Evolutionary conservation across 2,888 invertebrate genomes (phyloP).

Genomic region (Mylabris sibirica): DNA sequence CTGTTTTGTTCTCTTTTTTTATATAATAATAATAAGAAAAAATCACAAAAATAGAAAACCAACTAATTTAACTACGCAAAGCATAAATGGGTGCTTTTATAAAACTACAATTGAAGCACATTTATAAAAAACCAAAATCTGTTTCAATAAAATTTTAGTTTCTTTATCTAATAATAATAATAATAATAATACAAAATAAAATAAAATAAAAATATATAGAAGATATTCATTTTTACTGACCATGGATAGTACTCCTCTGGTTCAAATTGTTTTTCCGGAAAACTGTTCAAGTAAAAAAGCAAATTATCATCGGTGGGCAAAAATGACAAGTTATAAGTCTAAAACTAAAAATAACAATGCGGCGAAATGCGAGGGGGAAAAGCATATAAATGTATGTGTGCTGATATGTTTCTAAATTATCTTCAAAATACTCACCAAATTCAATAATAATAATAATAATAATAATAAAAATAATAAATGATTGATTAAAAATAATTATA

Average conservation of each 20-base stretch:
- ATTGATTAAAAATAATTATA: background rate
- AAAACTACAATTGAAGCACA: conserved; percentile 31
- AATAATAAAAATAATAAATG: background rate
- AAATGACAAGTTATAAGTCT: background rate
- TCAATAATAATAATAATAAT: too few relatives aligned
- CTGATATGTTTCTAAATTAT: conserved; percentile 4
- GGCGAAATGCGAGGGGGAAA: conserved; percentile 8
- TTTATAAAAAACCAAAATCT: conserved; percentile 26
- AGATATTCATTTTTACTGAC: conserved; percentile 69
- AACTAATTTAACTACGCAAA: conserved; percentile 11
- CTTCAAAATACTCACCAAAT: background rate
- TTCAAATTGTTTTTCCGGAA: conserved; percentile 79
- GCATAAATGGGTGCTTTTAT: conserved; percentile 22
- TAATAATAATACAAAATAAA: conserved; percentile 19
- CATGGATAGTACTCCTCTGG: conserved; percentile 81
- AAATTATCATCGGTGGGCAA: conserved; percentile 21
- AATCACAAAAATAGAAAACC: conserved; percentile 16
- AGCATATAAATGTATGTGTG: background rate
- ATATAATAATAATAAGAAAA: conserved; percentile 19
- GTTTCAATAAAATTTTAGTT: conserved; percentile 25
- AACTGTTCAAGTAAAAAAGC: conserved; percentile 65
- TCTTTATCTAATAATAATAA: conserved; percentile 6
- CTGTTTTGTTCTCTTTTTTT: conserved; percentile 6
- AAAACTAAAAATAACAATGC: conserved; percentile 3
- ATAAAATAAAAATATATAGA: conserved; percentile 19